phyloP scores from a whole-genome alignment of 2,113 vertebrate species.

The Nestor notabilis region DNA sequence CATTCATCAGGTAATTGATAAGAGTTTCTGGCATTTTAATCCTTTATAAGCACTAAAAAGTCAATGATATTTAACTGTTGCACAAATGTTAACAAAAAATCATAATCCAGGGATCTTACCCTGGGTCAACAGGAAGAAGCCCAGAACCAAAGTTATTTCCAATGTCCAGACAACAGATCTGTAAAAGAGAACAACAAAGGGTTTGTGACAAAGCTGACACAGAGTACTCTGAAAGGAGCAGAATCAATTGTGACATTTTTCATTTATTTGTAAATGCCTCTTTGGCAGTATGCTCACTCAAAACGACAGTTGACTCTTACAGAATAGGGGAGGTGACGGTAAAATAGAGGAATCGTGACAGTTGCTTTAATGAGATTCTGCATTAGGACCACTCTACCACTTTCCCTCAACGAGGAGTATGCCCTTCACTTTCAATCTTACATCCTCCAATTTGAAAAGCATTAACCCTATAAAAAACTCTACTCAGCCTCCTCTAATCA shows the following conservation, averaged over 20 bases:
- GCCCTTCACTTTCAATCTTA: slow-evolving; percentile 88
- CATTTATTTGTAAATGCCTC: slow-evolving; percentile 99
- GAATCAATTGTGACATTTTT: slow-evolving; percentile 99
- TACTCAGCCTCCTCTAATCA: slow-evolving; percentile 75
- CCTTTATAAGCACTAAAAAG: neutral
- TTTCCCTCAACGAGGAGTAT: slow-evolving; percentile 78
- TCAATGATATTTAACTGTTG: slow-evolving; percentile 49
- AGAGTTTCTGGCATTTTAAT: neutral
- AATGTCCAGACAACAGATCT: slow-evolving; percentile 80
- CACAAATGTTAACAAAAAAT: slow-evolving; percentile 79
- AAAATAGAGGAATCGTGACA: slow-evolving; percentile 93
- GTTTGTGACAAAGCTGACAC: slow-evolving; percentile 95
- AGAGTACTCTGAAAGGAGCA: slow-evolving; percentile 79
- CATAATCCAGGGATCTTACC: slow-evolving; percentile 80
- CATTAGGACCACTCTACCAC: slow-evolving; percentile 86
- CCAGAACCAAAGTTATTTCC: slow-evolving; percentile 82
- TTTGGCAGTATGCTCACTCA: slow-evolving; percentile 90
- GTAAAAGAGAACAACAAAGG: slow-evolving; percentile 88
- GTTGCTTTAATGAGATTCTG: slow-evolving; percentile 95
- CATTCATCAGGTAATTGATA: neutral
- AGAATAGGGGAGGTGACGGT: slow-evolving; percentile 85
- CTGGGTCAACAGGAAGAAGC: slow-evolving; percentile 73
- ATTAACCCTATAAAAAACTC: slow-evolving; percentile 83
- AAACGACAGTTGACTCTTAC: slow-evolving; percentile 90
- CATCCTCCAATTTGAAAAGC: slow-evolving; percentile 82